phyloP scores from a whole-genome alignment of 2,797 vertebrate genomes.

The Naso thynnoides region DNA sequence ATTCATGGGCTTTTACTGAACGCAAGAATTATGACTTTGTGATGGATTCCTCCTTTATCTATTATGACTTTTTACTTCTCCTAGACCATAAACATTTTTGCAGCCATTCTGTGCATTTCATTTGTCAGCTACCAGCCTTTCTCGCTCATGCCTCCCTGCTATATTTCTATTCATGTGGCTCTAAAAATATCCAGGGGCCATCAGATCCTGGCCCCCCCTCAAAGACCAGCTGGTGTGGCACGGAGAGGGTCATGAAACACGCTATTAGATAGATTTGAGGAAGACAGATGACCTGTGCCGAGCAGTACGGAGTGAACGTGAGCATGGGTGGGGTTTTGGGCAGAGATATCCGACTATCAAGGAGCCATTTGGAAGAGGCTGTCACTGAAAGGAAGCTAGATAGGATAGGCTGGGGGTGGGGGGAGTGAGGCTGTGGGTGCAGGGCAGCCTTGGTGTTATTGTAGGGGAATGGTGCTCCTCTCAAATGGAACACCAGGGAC shows the following conservation, averaged over 20 bases:
- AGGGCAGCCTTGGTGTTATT: constrained; percentile 24
- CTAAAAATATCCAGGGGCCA: constrained; percentile 83
- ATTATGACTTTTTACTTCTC: constrained; percentile 71
- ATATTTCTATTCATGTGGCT: constrained; percentile 67
- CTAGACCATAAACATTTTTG: constrained; percentile 74
- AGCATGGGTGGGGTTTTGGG: constrained; percentile 44
- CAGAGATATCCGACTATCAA: constrained; percentile 70
- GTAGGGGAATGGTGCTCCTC: constrained; percentile 31
- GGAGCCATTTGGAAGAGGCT: constrained; percentile 70
- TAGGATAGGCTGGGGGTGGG: constrained; percentile 45
- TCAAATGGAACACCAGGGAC: constrained; percentile 52
- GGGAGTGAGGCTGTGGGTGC: constrained; percentile 35
- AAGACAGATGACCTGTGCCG: constrained; percentile 68
- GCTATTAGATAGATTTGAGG: constrained; percentile 72
- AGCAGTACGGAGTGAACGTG: constrained; percentile 15
- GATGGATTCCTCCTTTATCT: constrained; percentile 80
- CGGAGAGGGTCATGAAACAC: constrained; percentile 56
- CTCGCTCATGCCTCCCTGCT: constrained; percentile 36
- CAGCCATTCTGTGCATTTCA: constrained; percentile 63
- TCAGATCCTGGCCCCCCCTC: constrained; percentile 57
- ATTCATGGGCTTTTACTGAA: constrained; percentile 74
- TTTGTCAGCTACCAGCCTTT: constrained; percentile 59
- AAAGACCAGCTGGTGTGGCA: constrained; percentile 54
- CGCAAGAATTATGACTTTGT: constrained; percentile 63
- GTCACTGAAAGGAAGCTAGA: constrained; percentile 62